Evolutionary conservation across 2,113 vertebrate species (phyloP).

Genomic region (Mus pahari): DNA sequence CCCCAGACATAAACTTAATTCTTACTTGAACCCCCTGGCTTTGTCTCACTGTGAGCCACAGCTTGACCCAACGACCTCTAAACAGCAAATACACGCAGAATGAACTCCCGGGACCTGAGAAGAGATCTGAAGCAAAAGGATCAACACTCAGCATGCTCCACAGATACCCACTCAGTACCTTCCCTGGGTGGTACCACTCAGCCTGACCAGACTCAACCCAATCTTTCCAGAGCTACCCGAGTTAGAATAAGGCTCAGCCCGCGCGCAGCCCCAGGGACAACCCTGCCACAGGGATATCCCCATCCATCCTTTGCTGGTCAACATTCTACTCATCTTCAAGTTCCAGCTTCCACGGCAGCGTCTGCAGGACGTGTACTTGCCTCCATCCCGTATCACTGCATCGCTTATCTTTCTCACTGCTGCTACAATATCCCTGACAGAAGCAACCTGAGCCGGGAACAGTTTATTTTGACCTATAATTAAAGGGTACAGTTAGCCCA

Average conservation of each 20-base stretch:
- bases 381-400: background rate
- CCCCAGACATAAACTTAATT: background rate
- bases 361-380: background rate
- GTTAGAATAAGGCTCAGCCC: too few relatives aligned
- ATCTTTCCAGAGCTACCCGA: background rate
- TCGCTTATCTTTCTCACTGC: background rate
- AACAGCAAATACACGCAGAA: background rate
- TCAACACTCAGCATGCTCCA: background rate
- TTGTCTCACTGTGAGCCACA: background rate
- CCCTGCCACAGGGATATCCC: background rate
- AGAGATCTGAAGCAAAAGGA: background rate
- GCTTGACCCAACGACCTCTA: background rate
- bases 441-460: background rate
- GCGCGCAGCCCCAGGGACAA: background rate
- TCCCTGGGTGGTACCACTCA: too few relatives aligned
- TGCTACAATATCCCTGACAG: too few relatives aligned
- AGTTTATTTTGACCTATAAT: background rate
- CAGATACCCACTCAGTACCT: background rate
- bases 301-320: background rate
- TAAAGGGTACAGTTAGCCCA: background rate
- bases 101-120: background rate
- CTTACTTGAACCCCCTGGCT: background rate
- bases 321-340: background rate
- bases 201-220: background rate
- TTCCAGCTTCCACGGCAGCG: background rate